A percentile compares a stretch with the other conserved stretches of the same genome.
Conservation (phyloP, 2,113 vertebrate genomes). For the Reinhardtius hippoglossoides region DNA sequence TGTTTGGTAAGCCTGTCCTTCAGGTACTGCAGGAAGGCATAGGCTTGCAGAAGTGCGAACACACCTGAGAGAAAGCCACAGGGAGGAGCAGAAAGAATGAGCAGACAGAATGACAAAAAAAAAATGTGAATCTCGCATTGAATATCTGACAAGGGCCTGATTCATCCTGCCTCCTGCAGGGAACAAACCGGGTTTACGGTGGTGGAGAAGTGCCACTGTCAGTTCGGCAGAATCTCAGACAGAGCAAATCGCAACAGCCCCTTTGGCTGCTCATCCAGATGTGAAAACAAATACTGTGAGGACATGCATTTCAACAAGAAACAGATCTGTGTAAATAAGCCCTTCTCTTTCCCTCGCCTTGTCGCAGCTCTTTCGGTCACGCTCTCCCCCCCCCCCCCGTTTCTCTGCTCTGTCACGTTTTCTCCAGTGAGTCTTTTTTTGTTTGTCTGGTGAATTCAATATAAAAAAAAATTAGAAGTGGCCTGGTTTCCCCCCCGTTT, state of each 20-base stretch:
- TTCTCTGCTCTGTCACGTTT: constrained; percentile 13
- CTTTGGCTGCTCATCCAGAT: constrained; percentile 40
- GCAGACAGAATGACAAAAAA: constrained; percentile 29
- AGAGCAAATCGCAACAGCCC: constrained; percentile 19
- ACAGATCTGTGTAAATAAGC: constrained; percentile 41
- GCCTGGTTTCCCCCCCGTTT: constrained; percentile 13
- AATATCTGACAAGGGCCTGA: constrained; percentile 51
- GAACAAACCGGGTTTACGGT: constrained; percentile 30
- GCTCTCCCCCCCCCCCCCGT: not conserved
- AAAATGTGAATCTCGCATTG: not conserved
- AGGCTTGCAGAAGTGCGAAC: constrained; percentile 94
- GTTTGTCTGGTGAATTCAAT: constrained; percentile 23
- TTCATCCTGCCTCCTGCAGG: constrained; percentile 42
- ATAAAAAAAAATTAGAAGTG: constrained; percentile 13
- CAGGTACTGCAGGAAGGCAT: constrained; percentile 95
- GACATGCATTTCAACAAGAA: constrained; percentile 44
- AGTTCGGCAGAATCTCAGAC: constrained; percentile 28
- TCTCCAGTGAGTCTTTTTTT: constrained; percentile 7
- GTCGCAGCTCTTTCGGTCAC: constrained; percentile 15
- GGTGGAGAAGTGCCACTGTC: constrained; percentile 15
- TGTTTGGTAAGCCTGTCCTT: constrained; percentile 94
- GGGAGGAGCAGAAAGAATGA: constrained; percentile 38
- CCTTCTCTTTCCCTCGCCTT: not conserved
- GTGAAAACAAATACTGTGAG: constrained; percentile 47
- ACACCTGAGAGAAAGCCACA: constrained; percentile 85